Conservation (phyloP, 2,888 invertebrate species). For the Stenoptilia bipunctidactyla region DNA sequence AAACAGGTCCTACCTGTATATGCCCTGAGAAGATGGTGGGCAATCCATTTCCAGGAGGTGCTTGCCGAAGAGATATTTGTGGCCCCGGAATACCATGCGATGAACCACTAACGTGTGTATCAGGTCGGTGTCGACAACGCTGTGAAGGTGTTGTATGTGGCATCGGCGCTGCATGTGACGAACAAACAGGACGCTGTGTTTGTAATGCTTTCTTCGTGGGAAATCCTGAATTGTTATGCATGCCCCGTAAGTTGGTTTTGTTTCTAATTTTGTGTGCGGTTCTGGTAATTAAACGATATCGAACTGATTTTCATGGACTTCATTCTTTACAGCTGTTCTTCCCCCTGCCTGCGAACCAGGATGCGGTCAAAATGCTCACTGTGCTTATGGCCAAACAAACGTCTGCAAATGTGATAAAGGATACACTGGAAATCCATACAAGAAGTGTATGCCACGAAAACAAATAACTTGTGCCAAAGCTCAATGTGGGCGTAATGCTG, state of each 20-base stretch:
- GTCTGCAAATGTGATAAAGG: constrained; percentile 88
- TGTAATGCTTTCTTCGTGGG: constrained; percentile 91
- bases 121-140: constrained; percentile 89
- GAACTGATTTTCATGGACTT: too few species aligned
- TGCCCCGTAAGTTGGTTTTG: constrained; percentile 82
- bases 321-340: constrained; percentile 74
- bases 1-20: constrained; percentile 88
- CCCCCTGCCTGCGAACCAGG: constrained; percentile 84
- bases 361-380: constrained; percentile 88
- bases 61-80: constrained; percentile 85
- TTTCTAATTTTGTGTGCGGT: neutral
- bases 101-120: constrained; percentile 85
- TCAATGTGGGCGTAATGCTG: constrained; percentile 83
- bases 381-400: constrained; percentile 83
- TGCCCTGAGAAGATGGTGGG: constrained; percentile 89
- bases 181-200: constrained; percentile 83
- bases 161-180: constrained; percentile 88
- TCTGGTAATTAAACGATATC: too few species aligned
- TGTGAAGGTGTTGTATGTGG: constrained; percentile 91
- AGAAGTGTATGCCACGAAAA: constrained; percentile 79
- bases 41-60: constrained; percentile 93
- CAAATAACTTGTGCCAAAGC: constrained; percentile 79
- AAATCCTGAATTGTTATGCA: constrained; percentile 89
- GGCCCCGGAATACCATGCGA: constrained; percentile 82
- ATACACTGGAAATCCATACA: constrained; percentile 89